Base-by-base conservation (phyloP, 2,113 vertebrate species). In the Erpornis zantholeuca region DNA sequence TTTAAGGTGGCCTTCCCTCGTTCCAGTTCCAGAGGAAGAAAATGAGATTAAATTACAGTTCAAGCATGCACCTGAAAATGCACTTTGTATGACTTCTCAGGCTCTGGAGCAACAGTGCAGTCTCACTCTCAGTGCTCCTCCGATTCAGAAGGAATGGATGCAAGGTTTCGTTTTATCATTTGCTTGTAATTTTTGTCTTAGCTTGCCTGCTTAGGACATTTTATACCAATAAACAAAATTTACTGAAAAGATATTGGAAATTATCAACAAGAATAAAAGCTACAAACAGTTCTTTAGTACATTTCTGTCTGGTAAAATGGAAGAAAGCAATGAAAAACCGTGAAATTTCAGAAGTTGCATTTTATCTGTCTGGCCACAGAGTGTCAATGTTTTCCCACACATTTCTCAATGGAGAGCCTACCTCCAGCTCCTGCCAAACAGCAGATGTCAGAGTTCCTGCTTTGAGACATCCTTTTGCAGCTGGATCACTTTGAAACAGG, bases 371-470 rank as follows among this genome's bases (percentile, higher is more conserved):
- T 57, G 15, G 45, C 97, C 97, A 96, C 96, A 27, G 2, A n/a
- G 96, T 60, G 98, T 96, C 97, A 90, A 92, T 69, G 84, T 97
- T 86, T 76, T 35, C 85, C 90, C 87, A 81, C 28, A 11, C 20
- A 61, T 61, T 47, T 36, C 59, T 52, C 63, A 33, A 1, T 0
- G 25, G 24, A 57, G 25, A 9, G 9, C 0, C n/a, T 6, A 0
- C 24, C 53, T 75, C 49, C 44, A 33, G 45, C 75, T 50, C 31
- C 42, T 60, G 65, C 18, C 80, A 57, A 88, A 86, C 36, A 5
- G 31, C 59, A 57, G 42, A 19, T 28, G 44, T 27, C 61, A 64
- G 45, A 76, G 49, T 12, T 78, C 66, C 70, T 5, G 35, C 60
- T 66, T 25, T 23, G 50, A 25, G n/a, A n/a, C n/a, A n/a, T 38